phyloP scores from a whole-genome alignment of 2,888 invertebrate species.

The Andrena bicolor region DNA sequence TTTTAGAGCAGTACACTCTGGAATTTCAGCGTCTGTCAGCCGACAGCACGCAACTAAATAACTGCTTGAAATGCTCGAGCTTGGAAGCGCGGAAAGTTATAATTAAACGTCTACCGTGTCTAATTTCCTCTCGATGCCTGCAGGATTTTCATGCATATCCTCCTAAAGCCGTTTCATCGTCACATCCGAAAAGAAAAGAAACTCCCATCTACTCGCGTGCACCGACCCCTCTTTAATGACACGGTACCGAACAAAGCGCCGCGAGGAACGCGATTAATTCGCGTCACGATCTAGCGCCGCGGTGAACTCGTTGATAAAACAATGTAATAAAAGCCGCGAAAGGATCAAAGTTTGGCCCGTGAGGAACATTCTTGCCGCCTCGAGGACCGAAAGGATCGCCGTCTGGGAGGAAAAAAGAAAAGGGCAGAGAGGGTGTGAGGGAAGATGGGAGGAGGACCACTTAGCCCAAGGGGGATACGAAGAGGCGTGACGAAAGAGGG shows the following conservation, averaged over 20 bases:
- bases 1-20: not conserved
- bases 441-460: conserved; percentile 4
- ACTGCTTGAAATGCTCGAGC: not conserved
- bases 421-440: too few species aligned
- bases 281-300: conserved; percentile 22
- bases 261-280: conserved; percentile 52
- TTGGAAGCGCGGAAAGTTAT: not conserved
- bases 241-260: not conserved
- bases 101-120: not conserved
- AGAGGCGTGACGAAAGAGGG: conserved; percentile 49
- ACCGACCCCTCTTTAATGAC: not conserved
- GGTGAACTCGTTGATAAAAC: conserved; percentile 54
- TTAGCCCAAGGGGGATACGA: conserved; percentile 19
- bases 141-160: not conserved
- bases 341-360: conserved; percentile 42
- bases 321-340: conserved; percentile 29
- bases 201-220: not conserved
- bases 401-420: conserved; percentile 4
- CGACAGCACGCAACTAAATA: not conserved
- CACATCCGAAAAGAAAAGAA: not conserved
- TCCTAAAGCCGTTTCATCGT: too few species aligned
- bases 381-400: conserved; percentile 1
- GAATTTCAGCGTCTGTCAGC: not conserved
- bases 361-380: conserved; percentile 43
- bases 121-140: not conserved